Evolutionary conservation across 1,140 invertebrate species (phyloP), one percentile per base, ranked within the genome.

Genomic region (Bombus huntii): DNA sequence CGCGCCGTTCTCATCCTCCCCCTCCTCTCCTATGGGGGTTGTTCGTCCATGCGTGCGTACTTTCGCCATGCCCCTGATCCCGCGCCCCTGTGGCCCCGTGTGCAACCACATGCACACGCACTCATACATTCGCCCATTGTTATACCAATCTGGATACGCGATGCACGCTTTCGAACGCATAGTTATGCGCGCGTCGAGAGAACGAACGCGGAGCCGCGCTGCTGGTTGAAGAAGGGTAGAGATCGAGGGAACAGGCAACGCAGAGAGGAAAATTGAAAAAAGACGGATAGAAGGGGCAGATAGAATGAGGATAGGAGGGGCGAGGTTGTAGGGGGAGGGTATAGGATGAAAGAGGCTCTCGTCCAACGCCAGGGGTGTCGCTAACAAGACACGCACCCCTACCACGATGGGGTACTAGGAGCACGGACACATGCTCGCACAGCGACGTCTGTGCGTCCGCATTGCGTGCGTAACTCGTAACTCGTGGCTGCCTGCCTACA

Each of bases 301-400:
- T 86, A 71, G 86, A 85, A 70, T 6, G 68, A 28, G 76, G 76
- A 72, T 62, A 80, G 79, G 65, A 57, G 65, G 79, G 44, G 73
- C 8, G 73, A 34, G 62, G 44, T 28, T 47, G 13, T 4, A 37
- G 6, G 66, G 65, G n/a, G 9, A 42, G 57, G 53, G 57, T 81
- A 39, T 62, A 87, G 92, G 91, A 91, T 92, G 91, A 94, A 94
- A 94, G 92, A 95, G 94, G 91, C 93, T 92, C 94, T 94, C 92
- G 92, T 94, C 91, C 93, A 92, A 95, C 94, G 92, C 94, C 93
- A 92, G 93, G 94, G 94, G 94, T 95, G 95, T 95, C 90, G 93
- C 94, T 95, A 95, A 95, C 95, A 95, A 95, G 95, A 95, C 94
- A 93, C 92, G 90, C 77, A 87, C 77, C 87, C 85, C 85, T 92